Evolutionary conservation across 35 echinoderm and acorn worm genomes (phyloP).

Genomic region (Ophiothrix spiculata): DNA sequence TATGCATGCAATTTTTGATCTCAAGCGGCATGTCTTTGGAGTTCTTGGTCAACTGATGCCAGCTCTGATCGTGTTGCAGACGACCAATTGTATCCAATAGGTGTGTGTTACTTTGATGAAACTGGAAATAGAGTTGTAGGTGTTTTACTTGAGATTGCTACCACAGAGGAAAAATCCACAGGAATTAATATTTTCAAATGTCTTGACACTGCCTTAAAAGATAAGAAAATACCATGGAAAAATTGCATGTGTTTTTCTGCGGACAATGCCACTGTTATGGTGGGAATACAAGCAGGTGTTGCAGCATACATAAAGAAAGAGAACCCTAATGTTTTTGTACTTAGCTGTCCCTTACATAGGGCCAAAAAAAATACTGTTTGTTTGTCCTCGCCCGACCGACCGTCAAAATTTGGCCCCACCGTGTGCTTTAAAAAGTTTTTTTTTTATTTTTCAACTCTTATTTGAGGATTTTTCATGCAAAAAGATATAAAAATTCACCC

Average conservation of each 20-base stretch:
- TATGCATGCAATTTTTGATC: too few relatives aligned
- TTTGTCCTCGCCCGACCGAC: too few relatives aligned
- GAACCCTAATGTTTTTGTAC: constrained; percentile 66
- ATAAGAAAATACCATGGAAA: constrained; percentile 28
- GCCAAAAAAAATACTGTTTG: too few relatives aligned
- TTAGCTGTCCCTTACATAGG: constrained; percentile 60
- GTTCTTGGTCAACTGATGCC: constrained; percentile 58
- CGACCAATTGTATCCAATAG: constrained; percentile 55
- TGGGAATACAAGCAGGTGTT: constrained; percentile 46
- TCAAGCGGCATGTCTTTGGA: too few relatives aligned
- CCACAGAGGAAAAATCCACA: background rate
- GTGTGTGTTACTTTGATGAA: constrained; percentile 35
- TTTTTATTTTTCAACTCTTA: too few relatives aligned
- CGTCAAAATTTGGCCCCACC: too few relatives aligned
- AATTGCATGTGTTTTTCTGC: constrained; percentile 59
- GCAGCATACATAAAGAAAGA: constrained; percentile 60
- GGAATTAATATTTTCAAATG: background rate
- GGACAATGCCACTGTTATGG: constrained; percentile 66
- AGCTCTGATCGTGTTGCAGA: constrained; percentile 52
- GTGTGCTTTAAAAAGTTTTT: too few relatives aligned
- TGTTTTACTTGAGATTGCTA: constrained; percentile 14
- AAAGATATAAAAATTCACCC: too few relatives aligned
- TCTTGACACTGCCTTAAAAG: background rate
- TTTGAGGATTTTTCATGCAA: too few relatives aligned
- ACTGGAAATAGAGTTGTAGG: background rate